phyloP scores from a whole-genome alignment of 2,888 invertebrate genomes.

The Lobophora halterata region DNA sequence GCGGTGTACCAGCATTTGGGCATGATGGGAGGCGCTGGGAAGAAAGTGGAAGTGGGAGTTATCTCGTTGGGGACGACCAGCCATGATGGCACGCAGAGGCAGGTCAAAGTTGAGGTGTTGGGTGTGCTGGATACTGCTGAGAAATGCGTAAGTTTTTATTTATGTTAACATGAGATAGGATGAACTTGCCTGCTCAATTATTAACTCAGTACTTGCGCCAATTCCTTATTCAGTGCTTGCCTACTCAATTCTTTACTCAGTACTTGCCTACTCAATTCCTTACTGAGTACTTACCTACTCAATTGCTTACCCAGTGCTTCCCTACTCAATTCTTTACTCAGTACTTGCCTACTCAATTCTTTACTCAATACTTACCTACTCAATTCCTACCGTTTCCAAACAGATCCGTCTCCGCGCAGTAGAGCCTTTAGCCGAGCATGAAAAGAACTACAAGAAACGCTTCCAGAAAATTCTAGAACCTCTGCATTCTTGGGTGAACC shows the following conservation, averaged over 20 bases:
- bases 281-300: too few species aligned
- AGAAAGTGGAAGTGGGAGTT: constrained; percentile 89
- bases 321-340: too few species aligned
- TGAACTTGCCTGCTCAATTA: too few species aligned
- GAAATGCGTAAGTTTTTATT: constrained; percentile 72
- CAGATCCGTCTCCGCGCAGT: constrained; percentile 89
- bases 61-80: constrained; percentile 94
- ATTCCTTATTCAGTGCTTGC: too few species aligned
- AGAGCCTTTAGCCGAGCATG: constrained; percentile 89
- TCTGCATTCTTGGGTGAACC: constrained; percentile 88
- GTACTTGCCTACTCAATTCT: too few species aligned
- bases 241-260: too few species aligned
- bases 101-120: constrained; percentile 93
- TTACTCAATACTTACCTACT: too few species aligned
- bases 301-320: too few species aligned
- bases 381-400: background rate
- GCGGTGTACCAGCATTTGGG: constrained; percentile 89
- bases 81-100: constrained; percentile 86
- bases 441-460: constrained; percentile 89
- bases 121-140: constrained; percentile 89
- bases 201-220: too few species aligned
- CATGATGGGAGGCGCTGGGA: constrained; percentile 86
- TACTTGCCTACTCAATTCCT: too few species aligned
- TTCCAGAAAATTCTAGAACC: constrained; percentile 92
- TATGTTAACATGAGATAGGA: too few species aligned